Base-by-base conservation (phyloP, 2,888 invertebrate species). In the Trissoscelio sp. region DNA sequence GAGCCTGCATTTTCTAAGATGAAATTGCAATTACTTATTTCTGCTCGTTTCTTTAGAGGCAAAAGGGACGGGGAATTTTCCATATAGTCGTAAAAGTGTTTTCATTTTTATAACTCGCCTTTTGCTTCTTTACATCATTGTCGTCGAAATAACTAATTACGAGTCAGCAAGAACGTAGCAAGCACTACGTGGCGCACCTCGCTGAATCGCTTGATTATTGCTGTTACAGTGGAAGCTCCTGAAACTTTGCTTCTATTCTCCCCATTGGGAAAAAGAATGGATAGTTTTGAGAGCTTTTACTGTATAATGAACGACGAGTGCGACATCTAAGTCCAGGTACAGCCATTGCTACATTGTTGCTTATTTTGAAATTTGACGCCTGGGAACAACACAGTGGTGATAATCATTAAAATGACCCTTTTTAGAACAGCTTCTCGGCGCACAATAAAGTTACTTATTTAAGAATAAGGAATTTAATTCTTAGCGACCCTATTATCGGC, bases 91-190 rank as follows among this genome's bases (percentile, higher is more conserved):
- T n/a, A 37, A 9, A 37, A n/a, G 9, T 9, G 31, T 5, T 48
- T 46, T 57, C 7, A 5, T 51, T n/a, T 57, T 46, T 18, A 34
- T 12, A 42, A 16, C 12, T 57, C 48, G 48, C 31, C 22, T 44
- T 66, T 44, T 22, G 18, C 67, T 24, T 53, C 14, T 60, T 57
- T 62, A 48, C 57, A 57, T 7, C 42, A 14, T 64, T 73, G 28
- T 55, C 55, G n/a, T 72, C 53, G 34, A 73, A 64, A 79, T 51
- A 37, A 55, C 44, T 64, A 66, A 57, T 57, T 55, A 58, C 62
- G 69, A 67, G 46, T 44, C 48, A 53, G 72, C 67, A 79, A 79
- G 64, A 74, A 74, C 79, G 79, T 69, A 74, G 79, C 79, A 60
- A 79, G 12, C 39, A 18, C 64, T 58, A 58, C 70, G 42, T 42